Conservation (phyloP, 2,797 vertebrate genomes). For the Adrianichthys oophorus region DNA sequence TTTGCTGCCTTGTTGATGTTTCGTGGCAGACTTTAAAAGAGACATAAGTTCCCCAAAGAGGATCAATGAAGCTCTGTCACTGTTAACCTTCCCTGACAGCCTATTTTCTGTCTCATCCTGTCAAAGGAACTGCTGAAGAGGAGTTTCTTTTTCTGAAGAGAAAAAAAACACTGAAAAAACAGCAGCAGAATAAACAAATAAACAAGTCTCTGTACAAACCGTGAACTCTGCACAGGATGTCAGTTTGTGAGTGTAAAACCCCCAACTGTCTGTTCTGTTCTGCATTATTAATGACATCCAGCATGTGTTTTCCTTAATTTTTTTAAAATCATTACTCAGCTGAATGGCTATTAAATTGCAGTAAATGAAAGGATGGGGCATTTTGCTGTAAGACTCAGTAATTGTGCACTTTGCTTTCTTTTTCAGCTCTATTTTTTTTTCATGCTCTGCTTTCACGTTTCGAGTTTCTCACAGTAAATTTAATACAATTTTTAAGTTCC, state of each 20-base stretch:
- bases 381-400: too few relatives aligned
- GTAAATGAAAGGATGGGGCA: too few relatives aligned
- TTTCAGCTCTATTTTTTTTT: too few relatives aligned
- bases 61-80: constrained; percentile 9
- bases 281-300: not conserved
- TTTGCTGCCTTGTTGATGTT: not conserved
- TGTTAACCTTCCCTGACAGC: constrained; percentile 7
- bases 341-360: too few relatives aligned
- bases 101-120: constrained; percentile 49
- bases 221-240: constrained; percentile 66
- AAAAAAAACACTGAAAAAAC: constrained; percentile 57
- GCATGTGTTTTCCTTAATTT: too few relatives aligned
- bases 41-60: constrained; percentile 7
- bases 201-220: constrained; percentile 49
- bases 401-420: too few relatives aligned
- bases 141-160: constrained; percentile 18
- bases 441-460: too few relatives aligned
- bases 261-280: constrained; percentile 17
- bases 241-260: constrained; percentile 60
- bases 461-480: too few relatives aligned
- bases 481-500: too few relatives aligned
- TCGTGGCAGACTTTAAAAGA: constrained; percentile 1
- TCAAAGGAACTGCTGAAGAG: constrained; percentile 12
- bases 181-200: constrained; percentile 49
- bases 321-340: too few relatives aligned